A percentile compares a stretch with the other conserved stretches of the same genome.
phyloP scores from a whole-genome alignment of 2,888 invertebrate genomes.

The Silvanus unidentatus region DNA sequence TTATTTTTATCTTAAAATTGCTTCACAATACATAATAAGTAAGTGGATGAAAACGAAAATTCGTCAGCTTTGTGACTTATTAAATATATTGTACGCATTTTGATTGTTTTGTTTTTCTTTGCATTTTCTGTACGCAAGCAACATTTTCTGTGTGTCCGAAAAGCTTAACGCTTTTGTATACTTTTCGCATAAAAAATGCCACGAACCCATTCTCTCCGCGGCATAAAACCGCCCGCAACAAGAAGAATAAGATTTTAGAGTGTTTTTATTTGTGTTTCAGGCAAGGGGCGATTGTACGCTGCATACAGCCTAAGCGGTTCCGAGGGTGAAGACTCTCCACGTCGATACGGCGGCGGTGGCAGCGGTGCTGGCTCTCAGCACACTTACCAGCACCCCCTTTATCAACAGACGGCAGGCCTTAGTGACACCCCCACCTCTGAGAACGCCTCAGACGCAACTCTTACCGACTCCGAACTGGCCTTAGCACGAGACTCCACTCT shows the following conservation, averaged over 20 bases:
- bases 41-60: no score
- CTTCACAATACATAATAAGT: no score
- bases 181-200: no score
- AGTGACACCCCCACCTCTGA: constrained; percentile 78
- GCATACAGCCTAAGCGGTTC: constrained; percentile 72
- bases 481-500: constrained; percentile 75
- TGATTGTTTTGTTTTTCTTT: no score
- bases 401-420: constrained; percentile 51
- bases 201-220: no score
- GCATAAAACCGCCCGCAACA: no score
- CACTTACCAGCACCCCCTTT: constrained; percentile 51
- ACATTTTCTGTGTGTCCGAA: no score
- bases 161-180: no score
- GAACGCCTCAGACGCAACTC: constrained; percentile 79
- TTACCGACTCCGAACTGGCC: constrained; percentile 78
- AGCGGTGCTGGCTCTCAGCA: constrained; percentile 43
- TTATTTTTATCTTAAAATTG: no score
- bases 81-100: no score
- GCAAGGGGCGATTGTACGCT: constrained; percentile 78
- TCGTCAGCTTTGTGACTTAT: no score
- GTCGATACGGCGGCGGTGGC: constrained; percentile 51
- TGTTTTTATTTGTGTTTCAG: constrained; percentile 45
- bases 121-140: no score
- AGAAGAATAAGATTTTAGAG: not conserved
- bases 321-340: constrained; percentile 62